phyloP scores from a whole-genome alignment of 2,113 vertebrate species.

The Camelus dromedarius region DNA sequence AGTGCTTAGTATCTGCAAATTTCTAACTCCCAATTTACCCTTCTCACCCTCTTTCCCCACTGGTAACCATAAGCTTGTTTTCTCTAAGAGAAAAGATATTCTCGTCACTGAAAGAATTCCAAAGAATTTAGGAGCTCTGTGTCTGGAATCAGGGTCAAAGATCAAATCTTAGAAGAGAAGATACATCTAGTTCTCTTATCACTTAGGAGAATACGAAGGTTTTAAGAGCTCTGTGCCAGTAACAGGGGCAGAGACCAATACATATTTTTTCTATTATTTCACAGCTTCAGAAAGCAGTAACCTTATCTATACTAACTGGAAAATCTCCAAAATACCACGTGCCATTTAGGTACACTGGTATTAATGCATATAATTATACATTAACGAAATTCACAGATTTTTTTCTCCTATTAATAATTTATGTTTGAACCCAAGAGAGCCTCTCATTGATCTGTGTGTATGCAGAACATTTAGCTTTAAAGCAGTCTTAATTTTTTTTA shows the following conservation, averaged over 20 bases:
- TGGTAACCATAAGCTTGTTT: no score
- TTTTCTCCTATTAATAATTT: neutral
- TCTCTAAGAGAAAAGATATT: neutral
- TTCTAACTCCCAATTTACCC: no score
- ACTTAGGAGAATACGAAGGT: neutral
- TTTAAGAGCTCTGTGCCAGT: neutral
- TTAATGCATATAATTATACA: no score
- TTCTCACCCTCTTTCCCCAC: no score
- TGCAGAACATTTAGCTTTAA: neutral
- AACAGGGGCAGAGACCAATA: neutral
- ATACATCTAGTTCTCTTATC: neutral
- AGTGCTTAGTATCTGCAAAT: no score
- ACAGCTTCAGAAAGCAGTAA: neutral
- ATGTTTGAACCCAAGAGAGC: neutral
- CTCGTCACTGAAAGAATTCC: neutral
- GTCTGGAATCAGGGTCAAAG: neutral
- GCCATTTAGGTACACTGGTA: neutral
- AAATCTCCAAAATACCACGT: neutral
- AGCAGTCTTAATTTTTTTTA: neutral
- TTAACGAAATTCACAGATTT: slow-evolving; percentile 4
- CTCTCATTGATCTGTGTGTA: neutral
- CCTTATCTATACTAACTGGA: neutral
- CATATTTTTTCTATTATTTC: neutral
- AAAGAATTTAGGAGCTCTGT: neutral
- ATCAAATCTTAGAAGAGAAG: neutral